phyloP scores from a whole-genome alignment of 1,140 invertebrate genomes.

The Ceratina japonica region DNA sequence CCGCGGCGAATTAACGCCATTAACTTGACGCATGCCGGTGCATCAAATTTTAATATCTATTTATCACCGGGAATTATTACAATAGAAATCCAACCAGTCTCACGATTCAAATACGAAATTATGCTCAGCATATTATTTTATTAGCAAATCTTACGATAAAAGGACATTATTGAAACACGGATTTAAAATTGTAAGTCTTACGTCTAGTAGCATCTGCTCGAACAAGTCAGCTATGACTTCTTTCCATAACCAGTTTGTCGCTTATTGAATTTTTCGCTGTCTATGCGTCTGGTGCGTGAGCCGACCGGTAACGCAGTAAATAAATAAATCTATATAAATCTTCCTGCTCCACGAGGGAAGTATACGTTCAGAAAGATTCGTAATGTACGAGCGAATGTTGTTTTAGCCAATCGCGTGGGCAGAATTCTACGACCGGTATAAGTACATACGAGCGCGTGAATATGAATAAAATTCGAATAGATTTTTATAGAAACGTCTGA shows the following conservation, averaged over 20 bases:
- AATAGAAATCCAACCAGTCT: no score
- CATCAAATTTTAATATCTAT: background rate
- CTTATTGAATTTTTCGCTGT: conserved; percentile 42
- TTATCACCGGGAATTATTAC: background rate
- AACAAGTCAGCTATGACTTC: conserved; percentile 31
- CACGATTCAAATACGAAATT: no score
- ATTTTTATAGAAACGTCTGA: background rate
- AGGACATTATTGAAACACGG: no score
- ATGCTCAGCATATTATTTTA: no score
- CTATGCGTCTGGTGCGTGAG: conserved; percentile 32
- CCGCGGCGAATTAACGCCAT: background rate
- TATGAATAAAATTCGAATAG: background rate
- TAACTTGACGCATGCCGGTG: background rate
- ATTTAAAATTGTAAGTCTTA: background rate
- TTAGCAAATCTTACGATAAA: no score
- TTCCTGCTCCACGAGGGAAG: conserved; percentile 38
- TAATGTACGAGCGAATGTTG: conserved; percentile 66
- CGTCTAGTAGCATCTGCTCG: conserved; percentile 26
- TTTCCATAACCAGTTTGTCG: conserved; percentile 40
- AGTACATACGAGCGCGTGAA: background rate
- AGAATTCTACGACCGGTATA: conserved; percentile 37
- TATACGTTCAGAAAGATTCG: conserved; percentile 77
- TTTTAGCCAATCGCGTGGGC: conserved; percentile 43
- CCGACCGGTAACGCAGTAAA: conserved; percentile 35
- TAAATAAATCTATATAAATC: conserved; percentile 47